A percentile compares a stretch with the other conserved stretches of the same genome.
These are phyloP conservation scores for Drosophila cracens DNA, from an alignment of 2,888 invertebrate genomes.

Conservation along the genomic window DNA sequence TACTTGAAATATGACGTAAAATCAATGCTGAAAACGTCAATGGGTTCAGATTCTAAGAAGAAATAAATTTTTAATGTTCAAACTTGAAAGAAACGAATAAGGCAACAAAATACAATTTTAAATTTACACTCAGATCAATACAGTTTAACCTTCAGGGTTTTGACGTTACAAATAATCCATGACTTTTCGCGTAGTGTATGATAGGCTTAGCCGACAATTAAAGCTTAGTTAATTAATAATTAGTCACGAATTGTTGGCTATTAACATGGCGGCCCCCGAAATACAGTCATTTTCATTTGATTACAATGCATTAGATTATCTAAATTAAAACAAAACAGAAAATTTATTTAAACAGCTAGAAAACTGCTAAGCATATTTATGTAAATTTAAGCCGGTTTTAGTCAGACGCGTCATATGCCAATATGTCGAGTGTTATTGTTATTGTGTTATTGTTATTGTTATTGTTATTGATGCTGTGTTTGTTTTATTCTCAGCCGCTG, in stretches of 20 bases:
- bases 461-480: constrained; percentile 8
- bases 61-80: neutral
- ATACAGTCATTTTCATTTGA: neutral
- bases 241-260: neutral
- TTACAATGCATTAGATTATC: neutral
- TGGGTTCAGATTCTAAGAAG: neutral
- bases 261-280: constrained; percentile 2
- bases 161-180: neutral
- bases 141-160: neutral
- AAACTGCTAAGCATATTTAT: neutral
- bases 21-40: neutral
- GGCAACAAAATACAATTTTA: neutral
- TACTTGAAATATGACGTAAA: neutral
- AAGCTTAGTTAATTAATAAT: neutral
- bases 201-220: constrained; percentile 1
- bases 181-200: neutral
- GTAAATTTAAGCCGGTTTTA: constrained; percentile 58
- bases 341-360: neutral
- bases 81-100: neutral
- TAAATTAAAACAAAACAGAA: neutral
- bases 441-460: constrained; percentile 13
- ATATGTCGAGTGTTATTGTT: neutral
- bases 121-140: neutral
- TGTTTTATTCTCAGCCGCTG: constrained; percentile 27
- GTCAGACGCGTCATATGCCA: constrained; percentile 20